A percentile compares a stretch with the other conserved stretches of the same genome.
phyloP scores from a whole-genome alignment of 2,888 invertebrate species.

The Drosophila infuscata region DNA sequence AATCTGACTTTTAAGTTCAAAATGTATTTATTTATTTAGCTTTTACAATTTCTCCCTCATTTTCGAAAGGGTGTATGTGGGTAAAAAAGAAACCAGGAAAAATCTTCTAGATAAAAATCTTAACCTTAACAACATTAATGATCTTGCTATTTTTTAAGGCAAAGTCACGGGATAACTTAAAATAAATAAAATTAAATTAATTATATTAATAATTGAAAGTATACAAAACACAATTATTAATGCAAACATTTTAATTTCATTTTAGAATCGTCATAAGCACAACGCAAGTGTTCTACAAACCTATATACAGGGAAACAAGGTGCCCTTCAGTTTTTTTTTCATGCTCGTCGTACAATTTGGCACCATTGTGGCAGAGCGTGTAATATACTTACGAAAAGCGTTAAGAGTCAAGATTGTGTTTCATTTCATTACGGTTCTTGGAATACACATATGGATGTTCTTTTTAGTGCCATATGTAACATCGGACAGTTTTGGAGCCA shows the following conservation, averaged over 20 bases:
- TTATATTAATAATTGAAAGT: not conserved
- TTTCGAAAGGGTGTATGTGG: not conserved
- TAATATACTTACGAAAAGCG: constrained; percentile 96
- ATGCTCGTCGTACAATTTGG: constrained; percentile 97
- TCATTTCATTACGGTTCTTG: constrained; percentile 94
- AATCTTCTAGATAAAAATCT: not conserved
- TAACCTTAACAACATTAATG: not conserved
- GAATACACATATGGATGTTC: constrained; percentile 98
- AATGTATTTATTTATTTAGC: not conserved
- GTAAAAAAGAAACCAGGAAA: not conserved
- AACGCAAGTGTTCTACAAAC: constrained; percentile 94
- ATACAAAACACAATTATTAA: not conserved
- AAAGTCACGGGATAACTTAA: not conserved
- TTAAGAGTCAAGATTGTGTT: constrained; percentile 95
- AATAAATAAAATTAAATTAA: not conserved
- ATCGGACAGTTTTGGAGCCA: constrained; percentile 88
- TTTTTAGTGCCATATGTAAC: constrained; percentile 96
- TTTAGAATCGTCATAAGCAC: constrained; percentile 86
- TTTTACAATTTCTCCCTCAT: not conserved
- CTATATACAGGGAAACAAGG: constrained; percentile 96
- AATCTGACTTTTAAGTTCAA: not conserved
- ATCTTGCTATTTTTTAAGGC: not conserved
- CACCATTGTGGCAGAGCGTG: constrained; percentile 97
- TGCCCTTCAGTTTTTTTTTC: constrained; percentile 96
- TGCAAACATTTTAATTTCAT: constrained; percentile 84